phyloP scores from a whole-genome alignment of 2,888 invertebrate species.

The Cartodere bifasciata region DNA sequence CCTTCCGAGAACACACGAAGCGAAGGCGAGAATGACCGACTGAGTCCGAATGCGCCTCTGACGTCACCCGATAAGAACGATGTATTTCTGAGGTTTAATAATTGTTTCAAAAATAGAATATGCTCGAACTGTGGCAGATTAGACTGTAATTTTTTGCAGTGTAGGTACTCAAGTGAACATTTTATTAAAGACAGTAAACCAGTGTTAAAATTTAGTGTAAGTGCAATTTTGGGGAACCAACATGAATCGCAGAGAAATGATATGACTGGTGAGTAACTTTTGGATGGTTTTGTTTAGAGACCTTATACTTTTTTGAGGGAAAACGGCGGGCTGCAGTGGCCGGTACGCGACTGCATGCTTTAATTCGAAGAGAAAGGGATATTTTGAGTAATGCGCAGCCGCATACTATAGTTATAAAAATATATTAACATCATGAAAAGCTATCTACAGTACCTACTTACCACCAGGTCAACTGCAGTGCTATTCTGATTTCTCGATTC shows the following conservation, averaged over 20 bases:
- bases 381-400: no score
- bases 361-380: no score
- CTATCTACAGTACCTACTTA: no score
- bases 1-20: constrained; percentile 19
- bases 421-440: no score
- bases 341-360: no score
- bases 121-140: constrained; percentile 44
- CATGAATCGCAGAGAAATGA: constrained; percentile 23
- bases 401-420: no score
- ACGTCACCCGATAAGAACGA: constrained; percentile 21
- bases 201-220: constrained; percentile 82
- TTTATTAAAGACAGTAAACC: constrained; percentile 46
- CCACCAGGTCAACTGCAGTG: no score
- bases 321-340: no score
- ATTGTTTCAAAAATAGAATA: constrained; percentile 31
- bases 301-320: no score
- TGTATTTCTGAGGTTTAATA: constrained; percentile 29
- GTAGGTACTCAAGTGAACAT: constrained; percentile 26
- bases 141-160: constrained; percentile 40
- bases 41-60: constrained; percentile 20
- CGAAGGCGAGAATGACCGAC: constrained; percentile 24
- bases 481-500: no score
- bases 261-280: constrained; percentile 20
- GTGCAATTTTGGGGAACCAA: constrained; percentile 70
- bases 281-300: no score